Conservation (phyloP, 2,888 invertebrate genomes). For the Apocheima hispidaria region DNA sequence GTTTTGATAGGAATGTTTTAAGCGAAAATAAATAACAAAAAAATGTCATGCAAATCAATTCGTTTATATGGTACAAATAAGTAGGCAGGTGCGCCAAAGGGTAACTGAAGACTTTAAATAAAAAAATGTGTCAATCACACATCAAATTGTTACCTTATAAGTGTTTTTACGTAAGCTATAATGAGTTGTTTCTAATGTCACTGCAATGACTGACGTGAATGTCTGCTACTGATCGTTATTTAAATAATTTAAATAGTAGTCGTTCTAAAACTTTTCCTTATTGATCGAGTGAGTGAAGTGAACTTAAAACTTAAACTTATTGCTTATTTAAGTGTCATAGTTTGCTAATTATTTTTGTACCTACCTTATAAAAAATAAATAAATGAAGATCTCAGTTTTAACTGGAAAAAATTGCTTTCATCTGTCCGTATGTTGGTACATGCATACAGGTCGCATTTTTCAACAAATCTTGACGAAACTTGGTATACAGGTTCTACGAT, state of each 20-base stretch:
- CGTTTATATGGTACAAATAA: conserved; percentile 37
- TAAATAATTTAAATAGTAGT: conserved; percentile 6
- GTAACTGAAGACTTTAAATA: conserved; percentile 44
- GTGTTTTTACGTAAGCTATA: conserved; percentile 54
- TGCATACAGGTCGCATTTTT: no score
- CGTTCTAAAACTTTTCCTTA: background rate
- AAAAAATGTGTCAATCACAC: conserved; percentile 61
- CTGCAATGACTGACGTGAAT: conserved; percentile 17
- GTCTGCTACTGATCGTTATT: conserved; percentile 20
- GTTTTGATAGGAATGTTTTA: background rate
- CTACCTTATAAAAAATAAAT: no score
- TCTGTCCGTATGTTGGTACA: no score
- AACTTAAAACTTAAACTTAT: no score
- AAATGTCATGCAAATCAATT: conserved; percentile 43
- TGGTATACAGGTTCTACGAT: no score
- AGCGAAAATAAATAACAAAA: no score
- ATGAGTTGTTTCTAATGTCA: conserved; percentile 53
- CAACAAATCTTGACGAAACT: no score
- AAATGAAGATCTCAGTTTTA: no score
- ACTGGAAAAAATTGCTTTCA: no score
- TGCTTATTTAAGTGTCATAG: no score
- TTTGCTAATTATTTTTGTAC: no score
- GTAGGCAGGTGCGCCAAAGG: conserved; percentile 47
- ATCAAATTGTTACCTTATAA: conserved; percentile 57
- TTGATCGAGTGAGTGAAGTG: no score